Conservation (phyloP, 2,888 invertebrate genomes). For the Cheilosia impressa region DNA sequence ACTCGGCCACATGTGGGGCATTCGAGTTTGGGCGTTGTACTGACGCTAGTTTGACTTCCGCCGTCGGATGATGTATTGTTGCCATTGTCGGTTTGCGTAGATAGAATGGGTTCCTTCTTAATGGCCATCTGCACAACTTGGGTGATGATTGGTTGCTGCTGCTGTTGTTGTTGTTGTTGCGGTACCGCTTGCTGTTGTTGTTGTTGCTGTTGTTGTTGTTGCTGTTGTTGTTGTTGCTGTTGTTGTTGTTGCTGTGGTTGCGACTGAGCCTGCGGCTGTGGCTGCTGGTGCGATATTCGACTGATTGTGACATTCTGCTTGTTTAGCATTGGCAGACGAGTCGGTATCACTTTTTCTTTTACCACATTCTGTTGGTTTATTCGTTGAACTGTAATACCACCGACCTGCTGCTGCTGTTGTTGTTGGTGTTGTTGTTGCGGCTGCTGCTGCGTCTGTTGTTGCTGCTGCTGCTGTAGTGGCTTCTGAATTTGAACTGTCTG, state of each 20-base stretch:
- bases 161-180: slow-evolving; percentile 37
- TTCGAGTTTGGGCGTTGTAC: slow-evolving; percentile 76
- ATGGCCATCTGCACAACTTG: slow-evolving; percentile 29
- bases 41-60: slow-evolving; percentile 49
- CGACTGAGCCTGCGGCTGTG: slow-evolving; percentile 54
- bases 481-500: slow-evolving; percentile 76
- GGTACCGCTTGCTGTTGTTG: background rate
- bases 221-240: slow-evolving; percentile 33
- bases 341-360: slow-evolving; percentile 57
- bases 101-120: slow-evolving; percentile 38
- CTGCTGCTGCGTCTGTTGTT: slow-evolving; percentile 44
- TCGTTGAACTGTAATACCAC: slow-evolving; percentile 79
- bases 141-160: slow-evolving; percentile 49
- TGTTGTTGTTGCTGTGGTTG: slow-evolving; percentile 48
- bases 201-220: slow-evolving; percentile 49
- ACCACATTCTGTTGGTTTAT: slow-evolving; percentile 49
- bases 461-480: slow-evolving; percentile 10
- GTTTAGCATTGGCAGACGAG: slow-evolving; percentile 79
- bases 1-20: slow-evolving; percentile 87
- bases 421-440: slow-evolving; percentile 22
- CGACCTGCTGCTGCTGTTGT: slow-evolving; percentile 73
- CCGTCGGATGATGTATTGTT: slow-evolving; percentile 46
- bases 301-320: slow-evolving; percentile 82
- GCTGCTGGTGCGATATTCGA: slow-evolving; percentile 76
- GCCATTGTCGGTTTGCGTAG: slow-evolving; percentile 33